Percentiles rank a stretch among this genome's conserved stretches.
These are phyloP conservation scores for Alauda arvensis DNA, from an alignment of 2,797 vertebrate genomes.

Conservation along the genomic window DNA sequence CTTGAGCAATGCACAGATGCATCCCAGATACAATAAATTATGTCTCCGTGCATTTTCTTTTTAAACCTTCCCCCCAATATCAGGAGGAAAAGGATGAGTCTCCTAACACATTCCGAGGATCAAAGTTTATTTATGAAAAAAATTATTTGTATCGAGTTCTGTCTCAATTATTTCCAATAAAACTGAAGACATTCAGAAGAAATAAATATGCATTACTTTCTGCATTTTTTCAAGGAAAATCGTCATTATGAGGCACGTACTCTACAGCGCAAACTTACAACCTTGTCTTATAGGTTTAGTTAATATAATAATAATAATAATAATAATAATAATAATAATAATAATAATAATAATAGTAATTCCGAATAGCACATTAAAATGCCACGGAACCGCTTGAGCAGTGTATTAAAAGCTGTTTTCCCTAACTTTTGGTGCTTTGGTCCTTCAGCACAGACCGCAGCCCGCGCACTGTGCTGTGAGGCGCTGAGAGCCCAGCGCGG, in stretches of 20 bases:
- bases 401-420: fast-evolving
- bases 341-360: not conserved
- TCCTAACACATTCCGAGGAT: not conserved
- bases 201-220: not conserved
- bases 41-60: not conserved
- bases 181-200: not conserved
- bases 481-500: fast-evolving
- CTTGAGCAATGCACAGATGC: not conserved
- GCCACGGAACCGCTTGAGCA: not conserved
- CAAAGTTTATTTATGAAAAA: not conserved
- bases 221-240: not conserved
- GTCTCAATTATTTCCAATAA: not conserved
- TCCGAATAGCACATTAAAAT: not conserved
- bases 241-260: no score
- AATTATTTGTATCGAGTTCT: not conserved
- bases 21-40: not conserved
- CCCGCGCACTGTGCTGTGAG: fast-evolving
- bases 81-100: not conserved
- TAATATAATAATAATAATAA: not conserved
- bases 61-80: not conserved
- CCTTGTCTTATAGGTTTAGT: fast-evolving
- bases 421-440: fast-evolving
- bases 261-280: not conserved
- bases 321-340: fast-evolving
- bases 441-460: fast-evolving